Base-by-base conservation (phyloP, 1,140 invertebrate species). In the Listronotus bonariensis region DNA sequence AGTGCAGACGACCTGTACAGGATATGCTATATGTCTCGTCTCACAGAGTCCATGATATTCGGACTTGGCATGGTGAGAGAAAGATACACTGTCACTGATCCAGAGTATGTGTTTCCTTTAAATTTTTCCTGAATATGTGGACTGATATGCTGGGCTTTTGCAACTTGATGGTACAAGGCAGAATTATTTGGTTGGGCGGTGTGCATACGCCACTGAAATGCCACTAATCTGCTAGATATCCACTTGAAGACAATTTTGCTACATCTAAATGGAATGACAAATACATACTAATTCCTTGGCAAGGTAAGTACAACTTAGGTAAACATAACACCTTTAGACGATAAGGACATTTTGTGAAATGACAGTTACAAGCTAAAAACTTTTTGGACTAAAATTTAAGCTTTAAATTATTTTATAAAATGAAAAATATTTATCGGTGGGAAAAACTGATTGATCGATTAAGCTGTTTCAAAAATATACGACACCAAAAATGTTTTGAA, bases 11-110 rank as follows among this genome's bases (percentile, higher is more conserved):
- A 48, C 20, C 12, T 17, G 9, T 18, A 36, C 32, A 36, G 41
- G 6, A 15, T 14, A 10, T 41, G 17, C 18, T 67, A 60, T 52
- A 59, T 48, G 32, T 31, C 58, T 3, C 38, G 65, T 20, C 5
- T 61, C 12, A 60, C 56, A 4, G 65, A 67, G 34, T 41, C 65
- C n/a, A 45, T 67, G 57, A 60, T 67, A 11, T 67, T 49, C 41
- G 65, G 57, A 20, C 18, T 48, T 1, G 51, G 55, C n/a, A 34
- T 46, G 26, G 17, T 60, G 3, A 60, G 51, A n/a, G 52, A 67
- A 48, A 54, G 48, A 18, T 36, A 34, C 31, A 8, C 34, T 5
- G 18, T 14, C 7, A 60, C 36, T 15, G 49, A 52, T 46, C 18
- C 26, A n/a, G 54, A 67, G 40, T 54, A n/a, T 54, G 31, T 53